Percentiles rank a stretch among this genome's conserved stretches.
Conservation (phyloP, 2,888 invertebrate genomes). For the Amiota communis region DNA sequence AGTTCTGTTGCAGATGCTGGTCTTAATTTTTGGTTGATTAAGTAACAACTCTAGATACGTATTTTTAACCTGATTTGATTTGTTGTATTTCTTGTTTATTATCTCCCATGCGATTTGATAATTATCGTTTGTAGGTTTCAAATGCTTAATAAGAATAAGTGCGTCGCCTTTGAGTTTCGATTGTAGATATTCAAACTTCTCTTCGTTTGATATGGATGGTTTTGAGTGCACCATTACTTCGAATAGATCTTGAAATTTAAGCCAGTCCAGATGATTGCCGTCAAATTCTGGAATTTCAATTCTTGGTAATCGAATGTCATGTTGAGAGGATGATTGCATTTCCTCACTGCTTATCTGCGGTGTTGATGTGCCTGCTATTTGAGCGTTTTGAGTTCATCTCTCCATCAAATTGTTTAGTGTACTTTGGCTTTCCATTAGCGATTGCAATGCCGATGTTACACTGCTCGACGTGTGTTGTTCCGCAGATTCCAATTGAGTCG, state of each 20-base stretch:
- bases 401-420: constrained; percentile 23
- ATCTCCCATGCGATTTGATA: constrained; percentile 42
- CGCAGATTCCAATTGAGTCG: too few relatives aligned
- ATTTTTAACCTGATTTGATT: constrained; percentile 33
- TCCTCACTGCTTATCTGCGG: too few relatives aligned
- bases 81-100: constrained; percentile 39
- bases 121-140: constrained; percentile 38
- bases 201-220: constrained; percentile 32
- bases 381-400: too few relatives aligned
- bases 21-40: too few relatives aligned
- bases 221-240: constrained; percentile 35
- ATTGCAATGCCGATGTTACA: constrained; percentile 21
- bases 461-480: too few relatives aligned
- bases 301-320: too few relatives aligned
- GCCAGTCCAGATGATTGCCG: constrained; percentile 32
- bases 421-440: constrained; percentile 27
- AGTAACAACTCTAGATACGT: constrained; percentile 35
- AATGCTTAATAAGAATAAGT: too few relatives aligned
- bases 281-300: constrained; percentile 40
- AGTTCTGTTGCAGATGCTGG: too few relatives aligned
- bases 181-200: constrained; percentile 41
- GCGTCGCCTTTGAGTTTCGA: too few relatives aligned
- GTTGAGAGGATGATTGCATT: too few relatives aligned
- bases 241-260: constrained; percentile 39
- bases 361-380: too few relatives aligned